Evolutionary conservation across 2,113 vertebrate genomes (phyloP).

Genomic region (Corvus moneduloides): DNA sequence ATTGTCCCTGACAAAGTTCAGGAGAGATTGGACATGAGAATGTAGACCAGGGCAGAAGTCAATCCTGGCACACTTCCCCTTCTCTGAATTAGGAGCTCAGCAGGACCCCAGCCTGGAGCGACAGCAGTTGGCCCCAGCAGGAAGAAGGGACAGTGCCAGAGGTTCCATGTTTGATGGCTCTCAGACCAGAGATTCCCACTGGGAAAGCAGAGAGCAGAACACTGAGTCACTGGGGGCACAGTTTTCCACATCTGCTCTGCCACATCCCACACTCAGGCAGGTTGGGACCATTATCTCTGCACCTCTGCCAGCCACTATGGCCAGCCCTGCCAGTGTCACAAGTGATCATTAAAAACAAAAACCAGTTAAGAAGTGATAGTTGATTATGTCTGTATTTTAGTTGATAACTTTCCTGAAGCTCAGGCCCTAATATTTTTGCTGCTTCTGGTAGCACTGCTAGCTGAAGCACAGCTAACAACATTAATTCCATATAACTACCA

Average conservation of each 20-base stretch:
- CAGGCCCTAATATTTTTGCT: neutral
- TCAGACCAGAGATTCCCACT: neutral
- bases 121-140: neutral
- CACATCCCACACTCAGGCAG: neutral
- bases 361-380: neutral
- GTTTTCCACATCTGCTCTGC: neutral
- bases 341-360: neutral
- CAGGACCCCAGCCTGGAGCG: neutral
- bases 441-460: neutral
- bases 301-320: neutral
- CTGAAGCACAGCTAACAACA: neutral
- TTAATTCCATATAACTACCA: neutral
- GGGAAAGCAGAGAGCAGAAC: neutral
- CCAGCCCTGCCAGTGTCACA: neutral
- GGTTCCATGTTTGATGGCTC: neutral
- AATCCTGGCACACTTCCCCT: neutral
- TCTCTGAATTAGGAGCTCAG: neutral
- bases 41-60: neutral
- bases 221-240: neutral
- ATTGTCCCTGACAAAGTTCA: neutral
- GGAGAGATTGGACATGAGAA: neutral
- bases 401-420: neutral
- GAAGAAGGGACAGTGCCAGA: neutral
- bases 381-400: neutral
- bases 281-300: neutral